Conservation (phyloP, 2,113 vertebrate genomes). For the Tragelaphus buxtoni region DNA sequence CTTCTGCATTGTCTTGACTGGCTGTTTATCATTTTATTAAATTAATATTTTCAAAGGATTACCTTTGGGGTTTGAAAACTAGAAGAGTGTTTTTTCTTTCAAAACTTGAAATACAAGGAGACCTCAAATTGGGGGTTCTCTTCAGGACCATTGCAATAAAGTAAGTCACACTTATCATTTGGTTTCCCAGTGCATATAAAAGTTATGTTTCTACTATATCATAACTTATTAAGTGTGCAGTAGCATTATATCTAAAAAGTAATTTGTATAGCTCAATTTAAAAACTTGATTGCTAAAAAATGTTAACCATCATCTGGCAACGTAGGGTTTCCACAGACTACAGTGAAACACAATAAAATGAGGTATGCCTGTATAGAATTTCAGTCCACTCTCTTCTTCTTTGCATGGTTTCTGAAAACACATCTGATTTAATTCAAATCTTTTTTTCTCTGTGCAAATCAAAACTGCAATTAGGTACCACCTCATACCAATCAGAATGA, state of each 20-base stretch:
- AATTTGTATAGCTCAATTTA: background rate
- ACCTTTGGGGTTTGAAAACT: background rate
- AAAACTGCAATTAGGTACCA: background rate
- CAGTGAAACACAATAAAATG: background rate
- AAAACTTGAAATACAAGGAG: background rate
- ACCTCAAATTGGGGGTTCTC: background rate
- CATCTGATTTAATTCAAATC: background rate
- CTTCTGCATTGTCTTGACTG: background rate
- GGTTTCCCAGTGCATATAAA: background rate
- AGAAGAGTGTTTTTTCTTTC: background rate
- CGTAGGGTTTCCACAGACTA: background rate
- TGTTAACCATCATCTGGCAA: background rate
- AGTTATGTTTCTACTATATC: background rate
- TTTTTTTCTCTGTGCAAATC: background rate
- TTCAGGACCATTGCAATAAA: background rate
- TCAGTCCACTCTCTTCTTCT: background rate
- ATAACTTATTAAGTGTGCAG: background rate
- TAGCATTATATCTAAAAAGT: background rate
- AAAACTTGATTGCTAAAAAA: background rate
- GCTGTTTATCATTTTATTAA: background rate
- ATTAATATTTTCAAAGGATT: background rate
- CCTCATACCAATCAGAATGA: background rate
- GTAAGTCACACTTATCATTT: background rate
- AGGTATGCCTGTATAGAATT: background rate
- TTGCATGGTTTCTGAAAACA: background rate